Conservation (phyloP, 2,888 invertebrate species). For the Morpho achilles region DNA sequence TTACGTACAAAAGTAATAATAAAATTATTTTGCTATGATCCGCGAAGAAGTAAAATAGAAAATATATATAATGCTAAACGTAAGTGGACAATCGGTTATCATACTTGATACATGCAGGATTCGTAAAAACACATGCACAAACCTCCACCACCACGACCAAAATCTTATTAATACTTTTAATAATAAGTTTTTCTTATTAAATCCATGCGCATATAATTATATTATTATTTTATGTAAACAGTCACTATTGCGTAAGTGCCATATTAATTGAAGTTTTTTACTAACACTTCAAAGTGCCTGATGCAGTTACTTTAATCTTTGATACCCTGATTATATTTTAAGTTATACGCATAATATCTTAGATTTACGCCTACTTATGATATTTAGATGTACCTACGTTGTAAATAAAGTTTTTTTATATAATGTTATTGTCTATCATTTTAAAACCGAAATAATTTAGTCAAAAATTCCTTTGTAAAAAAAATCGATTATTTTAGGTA, state of each 20-base stretch:
- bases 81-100: too few relatives aligned
- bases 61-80: too few relatives aligned
- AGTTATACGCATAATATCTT: slow-evolving; percentile 34
- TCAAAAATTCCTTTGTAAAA: too few relatives aligned
- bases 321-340: slow-evolving; percentile 2
- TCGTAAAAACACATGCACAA: too few relatives aligned
- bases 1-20: too few relatives aligned
- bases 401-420: slow-evolving; percentile 39
- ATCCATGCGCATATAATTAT: neutral
- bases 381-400: slow-evolving; percentile 34
- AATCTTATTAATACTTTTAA: too few relatives aligned
- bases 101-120: too few relatives aligned
- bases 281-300: neutral
- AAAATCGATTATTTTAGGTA: too few relatives aligned
- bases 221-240: slow-evolving; percentile 1
- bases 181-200: too few relatives aligned
- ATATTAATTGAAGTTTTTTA: slow-evolving; percentile 18
- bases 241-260: slow-evolving; percentile 21
- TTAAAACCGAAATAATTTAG: neutral
- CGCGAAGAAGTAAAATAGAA: too few relatives aligned
- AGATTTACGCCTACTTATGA: slow-evolving; percentile 27
- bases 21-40: too few relatives aligned
- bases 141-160: too few relatives aligned
- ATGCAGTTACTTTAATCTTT: neutral
- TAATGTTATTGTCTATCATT: slow-evolving; percentile 5